These are phyloP conservation scores for Pseudomyrmex concolor DNA, from an alignment of 1,140 invertebrate genomes.

Conservation along the genomic window DNA sequence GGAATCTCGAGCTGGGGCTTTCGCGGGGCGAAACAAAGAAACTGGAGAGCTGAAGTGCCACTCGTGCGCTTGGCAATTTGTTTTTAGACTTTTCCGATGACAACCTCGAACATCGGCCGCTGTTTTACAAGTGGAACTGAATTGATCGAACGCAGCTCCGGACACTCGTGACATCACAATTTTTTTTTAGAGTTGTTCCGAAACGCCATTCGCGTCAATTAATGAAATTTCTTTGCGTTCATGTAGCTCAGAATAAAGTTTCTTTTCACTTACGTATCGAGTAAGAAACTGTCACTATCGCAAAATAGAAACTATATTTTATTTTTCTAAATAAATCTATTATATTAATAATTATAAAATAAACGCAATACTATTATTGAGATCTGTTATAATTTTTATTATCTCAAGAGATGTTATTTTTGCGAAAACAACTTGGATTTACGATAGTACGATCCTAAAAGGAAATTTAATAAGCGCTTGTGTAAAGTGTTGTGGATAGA, in stretches of 20 bases:
- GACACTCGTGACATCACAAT: conserved; percentile 68
- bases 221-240: conserved; percentile 9
- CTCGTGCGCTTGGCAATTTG: conserved; percentile 61
- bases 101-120: conserved; percentile 46
- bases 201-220: conserved; percentile 16
- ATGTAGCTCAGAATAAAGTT: background rate
- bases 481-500: background rate
- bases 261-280: too few species aligned
- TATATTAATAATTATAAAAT: too few species aligned
- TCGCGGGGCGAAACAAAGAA: conserved; percentile 57
- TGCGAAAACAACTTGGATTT: background rate
- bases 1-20: conserved; percentile 38
- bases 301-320: too few species aligned
- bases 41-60: conserved; percentile 61
- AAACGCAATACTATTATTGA: too few species aligned
- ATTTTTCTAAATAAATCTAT: too few species aligned
- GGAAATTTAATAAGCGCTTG: background rate
- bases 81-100: conserved; percentile 66
- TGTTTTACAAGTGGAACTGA: conserved; percentile 58
- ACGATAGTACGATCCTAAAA: background rate
- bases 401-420: conserved; percentile 11
- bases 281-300: too few species aligned
- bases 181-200: conserved; percentile 55
- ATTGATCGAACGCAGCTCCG: conserved; percentile 67
- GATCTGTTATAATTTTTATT: too few species aligned